Conservation (phyloP, 2,113 vertebrate genomes). For the Spea multiplicata region DNA sequence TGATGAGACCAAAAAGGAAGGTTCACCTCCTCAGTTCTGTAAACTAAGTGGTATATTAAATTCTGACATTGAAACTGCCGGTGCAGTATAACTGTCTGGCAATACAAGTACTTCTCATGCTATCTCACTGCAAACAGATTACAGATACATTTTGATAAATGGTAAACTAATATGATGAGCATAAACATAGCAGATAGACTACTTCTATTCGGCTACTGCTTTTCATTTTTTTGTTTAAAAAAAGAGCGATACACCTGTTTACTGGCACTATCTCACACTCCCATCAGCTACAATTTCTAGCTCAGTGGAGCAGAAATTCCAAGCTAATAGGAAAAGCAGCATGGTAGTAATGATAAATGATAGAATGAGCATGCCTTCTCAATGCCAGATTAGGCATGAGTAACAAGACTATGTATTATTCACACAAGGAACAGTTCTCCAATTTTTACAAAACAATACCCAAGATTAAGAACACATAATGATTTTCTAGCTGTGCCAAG, state of each 20-base stretch:
- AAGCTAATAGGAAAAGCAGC: constrained; percentile 11
- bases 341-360: constrained; percentile 41
- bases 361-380: constrained; percentile 30
- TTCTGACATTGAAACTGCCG: no score
- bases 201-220: background rate
- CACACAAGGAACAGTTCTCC: constrained; percentile 33
- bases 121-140: background rate
- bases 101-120: background rate
- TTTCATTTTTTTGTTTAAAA: constrained; percentile 8
- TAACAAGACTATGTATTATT: background rate
- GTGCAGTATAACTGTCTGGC: no score
- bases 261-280: constrained; percentile 18
- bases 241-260: constrained; percentile 22
- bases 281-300: constrained; percentile 31
- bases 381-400: constrained; percentile 39
- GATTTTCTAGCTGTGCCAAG: no score
- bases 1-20: no score
- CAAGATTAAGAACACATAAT: constrained; percentile 8
- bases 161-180: background rate
- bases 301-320: constrained; percentile 36
- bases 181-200: constrained; percentile 3
- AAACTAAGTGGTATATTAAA: no score
- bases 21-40: no score
- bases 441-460: constrained; percentile 17
- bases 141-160: constrained; percentile 8